Percentiles rank a stretch among this genome's conserved stretches.
These are phyloP conservation scores for Lithodes maja DNA, from an alignment of 2,888 invertebrate species.

Conservation along the genomic window DNA sequence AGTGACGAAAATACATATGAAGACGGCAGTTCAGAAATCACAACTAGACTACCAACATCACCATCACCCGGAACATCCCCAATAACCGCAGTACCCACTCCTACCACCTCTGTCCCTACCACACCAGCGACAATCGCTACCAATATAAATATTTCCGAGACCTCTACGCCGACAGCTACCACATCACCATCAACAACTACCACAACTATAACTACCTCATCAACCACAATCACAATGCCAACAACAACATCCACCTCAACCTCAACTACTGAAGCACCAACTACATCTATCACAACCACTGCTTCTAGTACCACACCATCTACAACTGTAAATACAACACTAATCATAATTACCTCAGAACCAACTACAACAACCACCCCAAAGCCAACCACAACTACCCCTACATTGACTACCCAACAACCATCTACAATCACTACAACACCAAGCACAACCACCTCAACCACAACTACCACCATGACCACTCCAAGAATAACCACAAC, in stretches of 20 bases:
- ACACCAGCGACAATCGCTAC: slow-evolving; percentile 1
- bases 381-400: not conserved
- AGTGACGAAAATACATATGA: not conserved
- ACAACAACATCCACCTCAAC: slow-evolving; percentile 22
- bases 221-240: not conserved
- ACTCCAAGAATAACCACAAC: slow-evolving; percentile 1
- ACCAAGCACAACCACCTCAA: not conserved
- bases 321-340: not conserved
- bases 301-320: not conserved
- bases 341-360: not conserved
- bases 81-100: not conserved
- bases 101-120: slow-evolving; percentile 10
- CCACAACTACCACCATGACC: not conserved
- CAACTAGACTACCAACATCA: not conserved
- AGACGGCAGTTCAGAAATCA: not conserved
- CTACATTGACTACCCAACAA: not conserved
- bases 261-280: not conserved
- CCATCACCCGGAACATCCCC: not conserved
- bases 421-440: slow-evolving; percentile 4
- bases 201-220: not conserved
- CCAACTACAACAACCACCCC: not conserved
- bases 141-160: not conserved
- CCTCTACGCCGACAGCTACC: not conserved
- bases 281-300: slow-evolving; percentile 15
- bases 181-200: slow-evolving; percentile 6